Conservation (phyloP, 1,140 invertebrate species). For the Cydia amplana region DNA sequence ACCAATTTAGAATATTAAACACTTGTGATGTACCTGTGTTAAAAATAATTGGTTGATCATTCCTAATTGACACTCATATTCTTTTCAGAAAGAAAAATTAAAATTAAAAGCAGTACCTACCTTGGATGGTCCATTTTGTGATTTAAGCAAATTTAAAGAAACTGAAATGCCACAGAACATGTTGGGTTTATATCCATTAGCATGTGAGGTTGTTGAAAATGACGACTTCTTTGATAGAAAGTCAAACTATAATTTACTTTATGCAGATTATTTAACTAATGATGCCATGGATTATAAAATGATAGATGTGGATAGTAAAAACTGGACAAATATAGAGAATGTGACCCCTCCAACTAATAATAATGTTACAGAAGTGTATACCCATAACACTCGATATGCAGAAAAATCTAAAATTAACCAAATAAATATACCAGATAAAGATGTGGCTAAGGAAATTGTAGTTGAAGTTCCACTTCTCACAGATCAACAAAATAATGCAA, state of each 20-base stretch:
- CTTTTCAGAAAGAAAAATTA: slow-evolving; percentile 69
- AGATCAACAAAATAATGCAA: background rate
- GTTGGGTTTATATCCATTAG: slow-evolving; percentile 46
- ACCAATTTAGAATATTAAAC: too few relatives aligned
- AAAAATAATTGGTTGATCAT: background rate
- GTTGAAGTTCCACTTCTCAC: background rate
- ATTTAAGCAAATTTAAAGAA: slow-evolving; percentile 44
- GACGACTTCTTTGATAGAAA: slow-evolving; percentile 60
- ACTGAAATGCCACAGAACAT: slow-evolving; percentile 37
- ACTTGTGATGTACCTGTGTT: too few relatives aligned
- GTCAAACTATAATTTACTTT: slow-evolving; percentile 64
- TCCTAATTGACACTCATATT: background rate
- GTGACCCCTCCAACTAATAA: background rate
- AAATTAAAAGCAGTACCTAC: slow-evolving; percentile 67
- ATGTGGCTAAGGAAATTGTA: background rate
- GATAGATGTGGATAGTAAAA: slow-evolving; percentile 16
- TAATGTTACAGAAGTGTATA: slow-evolving; percentile 8
- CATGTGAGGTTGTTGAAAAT: slow-evolving; percentile 64
- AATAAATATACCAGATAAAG: background rate
- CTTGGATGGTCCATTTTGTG: slow-evolving; percentile 68
- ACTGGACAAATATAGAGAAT: slow-evolving; percentile 34
- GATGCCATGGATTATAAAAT: slow-evolving; percentile 14
- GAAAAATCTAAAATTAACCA: background rate
- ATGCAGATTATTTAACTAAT: slow-evolving; percentile 63
- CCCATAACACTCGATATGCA: background rate